Conservation (phyloP, 2,113 vertebrate genomes). For the Dromiciops gliroides region DNA sequence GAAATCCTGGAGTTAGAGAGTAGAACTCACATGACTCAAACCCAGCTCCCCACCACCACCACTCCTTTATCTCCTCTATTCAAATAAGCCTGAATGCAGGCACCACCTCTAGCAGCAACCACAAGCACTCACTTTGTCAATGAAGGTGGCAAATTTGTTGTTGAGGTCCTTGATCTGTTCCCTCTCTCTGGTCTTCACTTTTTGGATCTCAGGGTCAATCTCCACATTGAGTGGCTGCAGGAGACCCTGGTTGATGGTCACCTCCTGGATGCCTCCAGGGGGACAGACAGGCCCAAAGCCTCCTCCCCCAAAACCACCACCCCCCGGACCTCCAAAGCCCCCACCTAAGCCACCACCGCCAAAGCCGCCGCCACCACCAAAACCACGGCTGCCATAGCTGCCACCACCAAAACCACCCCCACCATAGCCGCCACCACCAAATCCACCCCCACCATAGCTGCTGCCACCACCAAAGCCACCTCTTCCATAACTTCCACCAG, state of each 20-base stretch:
- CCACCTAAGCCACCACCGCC: slow-evolving; percentile 33
- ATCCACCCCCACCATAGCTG: neutral
- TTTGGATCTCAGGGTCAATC: slow-evolving; percentile 87
- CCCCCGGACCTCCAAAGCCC: slow-evolving; percentile 30
- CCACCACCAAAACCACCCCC: slow-evolving; percentile 7
- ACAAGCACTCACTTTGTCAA: slow-evolving; percentile 84
- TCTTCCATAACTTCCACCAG: slow-evolving; percentile 55
- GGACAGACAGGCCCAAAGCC: slow-evolving; percentile 67
- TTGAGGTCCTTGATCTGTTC: slow-evolving; percentile 88
- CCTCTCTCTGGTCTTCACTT: slow-evolving; percentile 83
- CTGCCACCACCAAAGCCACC: slow-evolving; percentile 1
- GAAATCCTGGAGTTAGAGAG: neutral
- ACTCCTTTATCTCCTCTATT: neutral
- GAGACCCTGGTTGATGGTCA: slow-evolving; percentile 83
- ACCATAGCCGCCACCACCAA: slow-evolving; percentile 14
- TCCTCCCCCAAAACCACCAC: slow-evolving; percentile 62
- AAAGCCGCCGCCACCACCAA: neutral
- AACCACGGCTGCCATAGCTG: neutral
- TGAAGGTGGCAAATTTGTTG: slow-evolving; percentile 86
- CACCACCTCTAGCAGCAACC: neutral
- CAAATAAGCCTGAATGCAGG: neutral
- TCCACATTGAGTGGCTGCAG: slow-evolving; percentile 85
- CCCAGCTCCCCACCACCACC: no score
- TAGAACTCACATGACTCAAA: neutral
- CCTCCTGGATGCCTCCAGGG: slow-evolving; percentile 83